Conservation (phyloP, 2,113 vertebrate genomes). For the Recurvirostra avosetta region DNA sequence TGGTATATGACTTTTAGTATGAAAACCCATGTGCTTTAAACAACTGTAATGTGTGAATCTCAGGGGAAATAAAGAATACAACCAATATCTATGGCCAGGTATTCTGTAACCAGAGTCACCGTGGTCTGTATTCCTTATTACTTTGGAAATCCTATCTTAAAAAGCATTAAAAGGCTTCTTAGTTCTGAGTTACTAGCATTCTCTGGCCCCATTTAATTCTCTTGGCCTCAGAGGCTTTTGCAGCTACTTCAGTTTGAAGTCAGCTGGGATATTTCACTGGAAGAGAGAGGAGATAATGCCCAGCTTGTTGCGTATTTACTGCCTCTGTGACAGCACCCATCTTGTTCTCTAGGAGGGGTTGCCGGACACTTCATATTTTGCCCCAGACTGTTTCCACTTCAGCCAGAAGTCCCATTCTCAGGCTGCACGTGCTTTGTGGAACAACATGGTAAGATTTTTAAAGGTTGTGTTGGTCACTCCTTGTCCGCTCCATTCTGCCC, state of each 20-base stretch:
- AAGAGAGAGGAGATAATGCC: neutral
- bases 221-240: neutral
- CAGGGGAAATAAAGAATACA: neutral
- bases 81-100: neutral
- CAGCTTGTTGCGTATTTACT: neutral
- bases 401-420: slow-evolving; percentile 66
- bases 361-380: slow-evolving; percentile 72
- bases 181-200: neutral
- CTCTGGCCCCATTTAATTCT: neutral
- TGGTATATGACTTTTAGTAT: neutral
- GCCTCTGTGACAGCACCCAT: neutral
- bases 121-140: neutral
- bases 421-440: slow-evolving; percentile 72
- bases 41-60: neutral
- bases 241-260: neutral
- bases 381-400: slow-evolving; percentile 83
- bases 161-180: neutral
- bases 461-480: neutral
- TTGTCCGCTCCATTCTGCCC: neutral
- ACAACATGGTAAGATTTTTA: slow-evolving; percentile 74
- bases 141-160: neutral
- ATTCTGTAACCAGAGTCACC: neutral
- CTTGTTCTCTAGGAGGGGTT: slow-evolving; percentile 60
- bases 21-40: neutral
- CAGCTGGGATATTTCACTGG: neutral